phyloP scores from a whole-genome alignment of 2,888 invertebrate species.

The Himalopsyche tibetana region DNA sequence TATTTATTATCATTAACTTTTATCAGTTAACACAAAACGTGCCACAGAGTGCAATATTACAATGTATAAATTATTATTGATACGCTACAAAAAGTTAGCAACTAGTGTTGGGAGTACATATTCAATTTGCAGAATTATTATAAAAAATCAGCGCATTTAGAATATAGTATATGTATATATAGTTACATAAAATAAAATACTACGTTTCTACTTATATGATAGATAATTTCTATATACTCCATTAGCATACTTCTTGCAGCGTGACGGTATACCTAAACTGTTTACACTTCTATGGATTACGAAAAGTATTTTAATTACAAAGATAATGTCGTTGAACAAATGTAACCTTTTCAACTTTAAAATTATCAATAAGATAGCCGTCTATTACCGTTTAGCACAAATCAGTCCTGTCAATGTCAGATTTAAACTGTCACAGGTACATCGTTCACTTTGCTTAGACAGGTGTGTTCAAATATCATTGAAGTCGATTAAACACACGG shows the following conservation, averaged over 20 bases:
- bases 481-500: no score
- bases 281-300: neutral
- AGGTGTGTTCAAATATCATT: no score
- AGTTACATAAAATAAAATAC: no score
- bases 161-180: no score
- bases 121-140: no score
- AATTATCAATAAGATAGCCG: neutral
- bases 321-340: neutral
- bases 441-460: no score
- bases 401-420: neutral
- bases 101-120: neutral
- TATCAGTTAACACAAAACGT: constrained; percentile 31
- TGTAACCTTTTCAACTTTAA: neutral
- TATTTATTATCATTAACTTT: constrained; percentile 40
- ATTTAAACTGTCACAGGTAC: no score
- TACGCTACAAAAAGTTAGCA: constrained; percentile 7
- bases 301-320: constrained; percentile 14
- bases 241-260: neutral
- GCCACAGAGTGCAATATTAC: constrained; percentile 34
- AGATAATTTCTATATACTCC: no score
- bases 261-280: neutral
- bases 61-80: constrained; percentile 16
- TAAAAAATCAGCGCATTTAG: no score
- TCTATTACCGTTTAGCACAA: constrained; percentile 13
- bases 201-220: no score